These are phyloP conservation scores for Oophaga pumilio DNA, from an alignment of 2,113 vertebrate genomes.

Conservation along the genomic window DNA sequence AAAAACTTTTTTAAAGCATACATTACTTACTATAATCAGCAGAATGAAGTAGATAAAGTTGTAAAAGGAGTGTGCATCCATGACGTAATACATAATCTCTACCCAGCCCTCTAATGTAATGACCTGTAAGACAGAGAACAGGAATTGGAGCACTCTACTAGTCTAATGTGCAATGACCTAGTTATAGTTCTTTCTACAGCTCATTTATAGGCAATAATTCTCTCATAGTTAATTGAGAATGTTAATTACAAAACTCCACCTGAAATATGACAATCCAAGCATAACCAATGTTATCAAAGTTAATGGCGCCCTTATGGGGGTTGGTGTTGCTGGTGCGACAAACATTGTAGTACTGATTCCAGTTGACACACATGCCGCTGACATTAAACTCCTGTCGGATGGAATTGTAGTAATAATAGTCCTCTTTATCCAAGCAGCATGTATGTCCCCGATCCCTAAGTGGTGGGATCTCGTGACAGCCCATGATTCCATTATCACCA, in stretches of 20 bases:
- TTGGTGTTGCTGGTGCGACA: constrained; percentile 90
- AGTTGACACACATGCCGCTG: constrained; percentile 91
- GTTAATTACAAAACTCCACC: constrained; percentile 67
- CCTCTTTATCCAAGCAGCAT: constrained; percentile 92
- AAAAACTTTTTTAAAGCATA: not conserved
- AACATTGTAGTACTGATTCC: constrained; percentile 96
- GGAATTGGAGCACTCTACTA: not conserved
- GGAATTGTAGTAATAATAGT: constrained; percentile 81
- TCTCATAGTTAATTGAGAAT: not conserved
- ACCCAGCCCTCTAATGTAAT: constrained; percentile 99
- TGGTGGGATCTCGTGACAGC: constrained; percentile 86
- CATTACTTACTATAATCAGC: constrained; percentile 88
- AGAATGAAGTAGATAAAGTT: constrained; percentile 99
- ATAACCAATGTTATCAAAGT: constrained; percentile 97
- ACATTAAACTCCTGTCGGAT: constrained; percentile 79
- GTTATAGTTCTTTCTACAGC: not conserved
- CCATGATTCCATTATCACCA: constrained; percentile 97
- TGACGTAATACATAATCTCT: constrained; percentile 99
- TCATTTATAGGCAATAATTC: not conserved
- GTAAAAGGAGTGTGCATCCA: constrained; percentile 98
- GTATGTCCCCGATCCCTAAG: constrained; percentile 84
- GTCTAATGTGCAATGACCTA: not conserved
- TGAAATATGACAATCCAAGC: constrained; percentile 99
- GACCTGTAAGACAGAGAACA: constrained; percentile 73
- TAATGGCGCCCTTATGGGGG: constrained; percentile 97